Conservation (phyloP, 2,888 invertebrate species). For the Apodemia zela region DNA sequence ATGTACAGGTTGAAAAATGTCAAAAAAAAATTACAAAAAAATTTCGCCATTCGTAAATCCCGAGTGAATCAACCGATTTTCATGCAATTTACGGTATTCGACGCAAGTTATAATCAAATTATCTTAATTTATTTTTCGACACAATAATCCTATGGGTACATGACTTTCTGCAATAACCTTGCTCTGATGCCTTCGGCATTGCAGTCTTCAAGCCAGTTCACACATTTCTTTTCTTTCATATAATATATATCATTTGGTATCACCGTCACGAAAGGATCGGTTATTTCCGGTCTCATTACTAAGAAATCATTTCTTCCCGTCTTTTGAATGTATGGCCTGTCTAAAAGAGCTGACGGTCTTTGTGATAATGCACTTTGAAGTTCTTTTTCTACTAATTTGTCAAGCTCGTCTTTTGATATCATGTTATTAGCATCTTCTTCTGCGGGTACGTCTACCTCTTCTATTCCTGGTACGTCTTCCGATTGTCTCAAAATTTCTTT, state of each 20-base stretch:
- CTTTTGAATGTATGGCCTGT: background rate
- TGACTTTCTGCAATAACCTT: conserved; percentile 43
- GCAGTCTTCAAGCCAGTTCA: conserved; percentile 67
- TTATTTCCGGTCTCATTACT: background rate
- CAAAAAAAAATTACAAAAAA: no score
- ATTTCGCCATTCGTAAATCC: no score
- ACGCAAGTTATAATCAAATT: no score
- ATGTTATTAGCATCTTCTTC: background rate
- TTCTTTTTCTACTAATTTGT: conserved; percentile 3
- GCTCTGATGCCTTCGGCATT: conserved; percentile 49
- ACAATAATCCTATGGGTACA: conserved; percentile 34
- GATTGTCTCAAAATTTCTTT: background rate
- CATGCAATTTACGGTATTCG: no score
- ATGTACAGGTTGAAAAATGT: no score
- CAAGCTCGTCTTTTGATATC: background rate
- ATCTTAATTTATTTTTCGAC: no score
- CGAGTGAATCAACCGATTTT: no score
- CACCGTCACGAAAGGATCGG: conserved; percentile 54
- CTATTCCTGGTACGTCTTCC: background rate
- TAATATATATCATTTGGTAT: conserved; percentile 61
- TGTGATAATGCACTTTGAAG: conserved; percentile 8
- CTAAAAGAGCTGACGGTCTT: background rate
- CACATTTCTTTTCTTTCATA: conserved; percentile 55
- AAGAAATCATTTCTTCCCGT: conserved; percentile 6
- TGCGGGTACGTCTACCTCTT: background rate